These are phyloP conservation scores for Nephrotoma guestfalica DNA, from an alignment of 2,888 invertebrate species.

Conservation along the genomic window DNA sequence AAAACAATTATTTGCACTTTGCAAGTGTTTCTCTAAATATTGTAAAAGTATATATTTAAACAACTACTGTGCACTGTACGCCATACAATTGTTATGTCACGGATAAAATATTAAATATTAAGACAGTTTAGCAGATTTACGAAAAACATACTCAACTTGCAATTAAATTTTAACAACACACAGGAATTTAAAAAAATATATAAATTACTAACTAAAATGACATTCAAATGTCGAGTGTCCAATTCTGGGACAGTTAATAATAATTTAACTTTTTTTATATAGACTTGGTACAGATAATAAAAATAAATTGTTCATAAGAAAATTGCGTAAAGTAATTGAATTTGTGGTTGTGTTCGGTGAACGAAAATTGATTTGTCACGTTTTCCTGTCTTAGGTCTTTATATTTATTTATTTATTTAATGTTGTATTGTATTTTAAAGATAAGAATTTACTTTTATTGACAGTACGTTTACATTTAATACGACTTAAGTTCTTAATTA, in stretches of 20 bases:
- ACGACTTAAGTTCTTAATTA: background rate
- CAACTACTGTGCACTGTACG: background rate
- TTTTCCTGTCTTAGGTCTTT: background rate
- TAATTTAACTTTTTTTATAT: background rate
- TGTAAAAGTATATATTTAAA: background rate
- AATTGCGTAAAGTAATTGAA: background rate
- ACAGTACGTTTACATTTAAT: background rate
- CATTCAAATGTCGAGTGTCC: background rate
- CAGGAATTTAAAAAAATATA: background rate
- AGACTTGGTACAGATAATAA: background rate
- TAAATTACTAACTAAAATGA: background rate
- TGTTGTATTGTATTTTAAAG: background rate
- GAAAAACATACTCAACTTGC: background rate
- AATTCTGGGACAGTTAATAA: background rate
- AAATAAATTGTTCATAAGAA: background rate
- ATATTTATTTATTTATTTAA: background rate
- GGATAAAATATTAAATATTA: background rate
- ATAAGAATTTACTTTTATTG: background rate
- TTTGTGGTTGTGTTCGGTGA: background rate
- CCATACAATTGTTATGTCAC: background rate
- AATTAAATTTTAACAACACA: background rate
- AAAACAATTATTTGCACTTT: no score
- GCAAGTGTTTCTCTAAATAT: no score
- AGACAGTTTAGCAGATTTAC: background rate
- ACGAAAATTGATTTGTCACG: background rate